phyloP scores from a whole-genome alignment of 2,113 vertebrate species.

The Nothocercus julius region DNA sequence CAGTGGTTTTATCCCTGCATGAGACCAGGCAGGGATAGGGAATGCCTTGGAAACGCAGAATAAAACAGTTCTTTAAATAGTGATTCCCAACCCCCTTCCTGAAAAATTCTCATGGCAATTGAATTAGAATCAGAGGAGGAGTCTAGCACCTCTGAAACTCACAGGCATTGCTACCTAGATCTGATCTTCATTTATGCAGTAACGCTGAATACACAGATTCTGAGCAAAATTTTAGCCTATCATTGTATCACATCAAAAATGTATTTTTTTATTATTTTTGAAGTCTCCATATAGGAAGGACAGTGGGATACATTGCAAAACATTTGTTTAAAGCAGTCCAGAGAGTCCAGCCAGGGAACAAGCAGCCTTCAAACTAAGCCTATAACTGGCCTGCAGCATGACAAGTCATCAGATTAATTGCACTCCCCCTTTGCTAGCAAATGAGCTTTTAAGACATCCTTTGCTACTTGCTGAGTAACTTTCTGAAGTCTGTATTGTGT shows the following conservation, averaged over 20 bases:
- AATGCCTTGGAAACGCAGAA: constrained; percentile 52
- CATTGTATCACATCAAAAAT: neutral
- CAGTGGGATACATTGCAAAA: constrained; percentile 12
- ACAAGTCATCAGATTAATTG: neutral
- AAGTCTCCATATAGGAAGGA: constrained; percentile 45
- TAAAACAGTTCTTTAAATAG: constrained; percentile 51
- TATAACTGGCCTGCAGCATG: neutral
- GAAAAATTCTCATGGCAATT: constrained; percentile 47
- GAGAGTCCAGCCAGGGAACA: neutral
- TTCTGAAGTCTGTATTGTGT: neutral
- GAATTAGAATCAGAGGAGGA: constrained; percentile 31
- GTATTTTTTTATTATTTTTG: constrained; percentile 6
- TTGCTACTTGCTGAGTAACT: neutral
- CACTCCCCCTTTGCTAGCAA: neutral
- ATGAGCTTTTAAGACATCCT: neutral
- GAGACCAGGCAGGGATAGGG: constrained; percentile 24
- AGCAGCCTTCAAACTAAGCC: neutral
- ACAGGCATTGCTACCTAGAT: neutral
- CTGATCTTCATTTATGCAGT: neutral
- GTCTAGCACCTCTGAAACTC: constrained; percentile 8
- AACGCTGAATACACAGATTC: neutral
- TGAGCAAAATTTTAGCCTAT: neutral
- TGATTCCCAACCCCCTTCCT: neutral
- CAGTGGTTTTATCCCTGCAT: constrained; percentile 65
- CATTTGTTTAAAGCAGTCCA: neutral